Percentiles rank a stretch among this genome's conserved stretches.
These are phyloP conservation scores for Ennomos erosarius DNA, from an alignment of 2,888 invertebrate genomes.

Conservation along the genomic window DNA sequence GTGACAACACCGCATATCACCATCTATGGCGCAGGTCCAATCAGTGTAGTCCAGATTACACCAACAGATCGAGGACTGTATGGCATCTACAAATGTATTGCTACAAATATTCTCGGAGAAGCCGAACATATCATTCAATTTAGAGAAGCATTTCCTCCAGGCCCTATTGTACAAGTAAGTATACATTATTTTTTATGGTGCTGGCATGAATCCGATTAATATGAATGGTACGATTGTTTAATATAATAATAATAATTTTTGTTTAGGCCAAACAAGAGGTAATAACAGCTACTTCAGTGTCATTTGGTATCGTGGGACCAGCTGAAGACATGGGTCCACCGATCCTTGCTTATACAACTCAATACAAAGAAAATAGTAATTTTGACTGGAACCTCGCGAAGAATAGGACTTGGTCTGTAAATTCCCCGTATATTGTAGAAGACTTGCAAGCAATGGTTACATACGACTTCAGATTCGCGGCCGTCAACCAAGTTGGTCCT, in stretches of 20 bases:
- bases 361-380: slow-evolving; percentile 89
- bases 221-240: no score
- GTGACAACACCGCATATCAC: slow-evolving; percentile 84
- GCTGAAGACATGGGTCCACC: slow-evolving; percentile 91
- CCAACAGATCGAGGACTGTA: slow-evolving; percentile 89
- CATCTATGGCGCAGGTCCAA: slow-evolving; percentile 88
- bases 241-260: slow-evolving; percentile 40
- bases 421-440: slow-evolving; percentile 92
- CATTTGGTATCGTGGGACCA: slow-evolving; percentile 91
- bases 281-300: slow-evolving; percentile 93
- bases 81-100: slow-evolving; percentile 92
- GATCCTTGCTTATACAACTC: slow-evolving; percentile 89
- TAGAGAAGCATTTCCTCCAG: slow-evolving; percentile 90
- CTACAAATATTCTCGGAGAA: slow-evolving; percentile 90
- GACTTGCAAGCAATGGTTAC: slow-evolving; percentile 90
- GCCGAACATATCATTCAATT: slow-evolving; percentile 88
- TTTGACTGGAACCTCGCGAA: slow-evolving; percentile 88
- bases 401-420: slow-evolving; percentile 92
- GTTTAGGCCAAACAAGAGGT: slow-evolving; percentile 87
- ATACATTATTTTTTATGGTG: slow-evolving; percentile 12
- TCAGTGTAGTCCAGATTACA: slow-evolving; percentile 89
- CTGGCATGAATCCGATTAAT: no score
- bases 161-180: slow-evolving; percentile 83
- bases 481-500: slow-evolving; percentile 92
- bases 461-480: slow-evolving; percentile 94